A percentile compares a stretch with the other conserved stretches of the same genome.
phyloP scores from a whole-genome alignment of 2,888 invertebrate species.

The Melieria picta region DNA sequence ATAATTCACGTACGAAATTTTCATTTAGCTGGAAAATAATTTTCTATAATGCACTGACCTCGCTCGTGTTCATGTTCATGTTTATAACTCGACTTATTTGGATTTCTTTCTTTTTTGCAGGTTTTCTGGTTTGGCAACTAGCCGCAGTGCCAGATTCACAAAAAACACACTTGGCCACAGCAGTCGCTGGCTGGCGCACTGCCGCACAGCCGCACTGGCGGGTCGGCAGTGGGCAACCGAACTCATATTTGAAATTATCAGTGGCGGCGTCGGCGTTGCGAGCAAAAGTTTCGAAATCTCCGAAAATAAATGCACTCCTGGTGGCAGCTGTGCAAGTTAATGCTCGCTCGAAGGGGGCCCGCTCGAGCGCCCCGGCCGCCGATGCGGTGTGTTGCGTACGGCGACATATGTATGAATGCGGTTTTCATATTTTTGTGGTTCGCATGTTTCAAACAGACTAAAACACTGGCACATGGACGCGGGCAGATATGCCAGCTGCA shows the following conservation, averaged over 20 bases:
- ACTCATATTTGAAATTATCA: constrained; percentile 28
- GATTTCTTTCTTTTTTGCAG: background rate
- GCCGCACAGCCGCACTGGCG: no score
- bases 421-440: constrained; percentile 61
- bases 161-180: background rate
- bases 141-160: background rate
- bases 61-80: constrained; percentile 12
- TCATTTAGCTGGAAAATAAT: constrained; percentile 1
- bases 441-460: constrained; percentile 44
- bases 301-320: background rate
- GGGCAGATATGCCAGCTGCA: background rate
- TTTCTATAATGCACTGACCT: constrained; percentile 21
- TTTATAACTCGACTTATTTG: background rate
- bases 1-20: constrained; percentile 2
- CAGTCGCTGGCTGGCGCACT: background rate
- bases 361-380: background rate
- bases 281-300: background rate
- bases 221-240: constrained; percentile 19
- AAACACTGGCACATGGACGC: background rate
- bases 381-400: constrained; percentile 37
- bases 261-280: constrained; percentile 9
- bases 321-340: background rate
- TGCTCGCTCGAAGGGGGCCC: background rate
- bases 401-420: constrained; percentile 52
- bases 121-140: background rate